Evolutionary conservation across 2,113 vertebrate species (phyloP).

Genomic region (Strix uralensis): DNA sequence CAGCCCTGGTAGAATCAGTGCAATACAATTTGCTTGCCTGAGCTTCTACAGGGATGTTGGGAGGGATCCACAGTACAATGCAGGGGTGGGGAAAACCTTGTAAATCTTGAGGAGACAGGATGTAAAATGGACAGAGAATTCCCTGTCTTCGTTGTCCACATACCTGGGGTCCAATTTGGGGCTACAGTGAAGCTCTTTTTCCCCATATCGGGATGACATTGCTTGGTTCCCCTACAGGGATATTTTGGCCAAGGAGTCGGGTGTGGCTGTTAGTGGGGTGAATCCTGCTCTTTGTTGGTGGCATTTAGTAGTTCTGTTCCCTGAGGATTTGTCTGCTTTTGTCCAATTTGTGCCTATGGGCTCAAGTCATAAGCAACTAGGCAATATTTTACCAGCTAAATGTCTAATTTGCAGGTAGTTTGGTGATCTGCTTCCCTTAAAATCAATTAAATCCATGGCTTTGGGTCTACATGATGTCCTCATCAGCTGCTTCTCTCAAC

Average conservation of each 20-base stretch:
- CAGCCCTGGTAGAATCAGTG: neutral
- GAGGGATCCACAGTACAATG: neutral
- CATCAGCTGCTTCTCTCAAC: neutral
- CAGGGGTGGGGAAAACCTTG: neutral
- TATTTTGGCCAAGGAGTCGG: neutral
- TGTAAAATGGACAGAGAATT: neutral
- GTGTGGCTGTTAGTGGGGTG: neutral
- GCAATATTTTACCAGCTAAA: neutral
- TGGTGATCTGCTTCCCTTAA: neutral
- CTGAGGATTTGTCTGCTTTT: neutral
- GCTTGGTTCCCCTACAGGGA: neutral
- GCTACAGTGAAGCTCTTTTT: neutral
- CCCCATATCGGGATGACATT: neutral
- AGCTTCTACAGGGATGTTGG: rapidly evolving
- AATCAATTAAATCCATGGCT: neutral
- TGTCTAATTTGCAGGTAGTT: neutral
- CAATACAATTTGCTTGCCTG: neutral
- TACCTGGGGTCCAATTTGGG: neutral
- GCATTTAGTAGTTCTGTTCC: neutral
- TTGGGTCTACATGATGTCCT: neutral
- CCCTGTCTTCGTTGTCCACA: neutral
- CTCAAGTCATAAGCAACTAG: neutral
- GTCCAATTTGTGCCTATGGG: neutral
- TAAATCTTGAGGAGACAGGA: neutral
- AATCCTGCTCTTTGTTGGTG: neutral